Conservation (phyloP, 1,140 invertebrate species). For the Arion vulgaris region DNA sequence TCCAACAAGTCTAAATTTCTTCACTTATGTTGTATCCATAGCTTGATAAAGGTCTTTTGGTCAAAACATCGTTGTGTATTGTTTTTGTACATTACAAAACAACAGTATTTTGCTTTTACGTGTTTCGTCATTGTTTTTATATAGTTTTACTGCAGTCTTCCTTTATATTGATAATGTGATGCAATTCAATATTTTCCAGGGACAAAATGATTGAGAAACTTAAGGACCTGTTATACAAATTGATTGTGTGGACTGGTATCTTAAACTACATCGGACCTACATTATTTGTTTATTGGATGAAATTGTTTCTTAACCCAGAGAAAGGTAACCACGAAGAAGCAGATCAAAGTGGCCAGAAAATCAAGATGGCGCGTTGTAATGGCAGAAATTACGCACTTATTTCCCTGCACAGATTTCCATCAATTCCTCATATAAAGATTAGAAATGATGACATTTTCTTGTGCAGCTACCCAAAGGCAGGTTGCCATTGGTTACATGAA, state of each 20-base stretch:
- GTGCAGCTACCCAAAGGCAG: conserved; percentile 29
- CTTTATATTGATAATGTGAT: too few species aligned
- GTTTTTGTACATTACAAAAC: too few species aligned
- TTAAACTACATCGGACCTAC: background rate
- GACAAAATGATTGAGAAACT: background rate
- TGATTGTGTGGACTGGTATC: background rate
- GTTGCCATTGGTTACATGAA: conserved; percentile 22
- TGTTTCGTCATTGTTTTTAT: too few species aligned
- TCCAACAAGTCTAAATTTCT: too few species aligned
- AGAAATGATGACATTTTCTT: conserved; percentile 17
- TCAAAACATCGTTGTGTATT: too few species aligned
- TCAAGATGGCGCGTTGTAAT: background rate
- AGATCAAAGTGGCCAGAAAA: background rate
- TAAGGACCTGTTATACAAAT: background rate
- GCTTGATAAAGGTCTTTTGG: too few species aligned
- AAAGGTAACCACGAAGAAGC: background rate
- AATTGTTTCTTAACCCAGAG: background rate
- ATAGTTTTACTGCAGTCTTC: too few species aligned
- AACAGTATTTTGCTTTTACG: too few species aligned
- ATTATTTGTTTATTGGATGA: background rate
- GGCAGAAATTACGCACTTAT: background rate
- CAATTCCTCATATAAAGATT: conserved; percentile 1
- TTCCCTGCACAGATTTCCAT: background rate
- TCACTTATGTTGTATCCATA: too few species aligned
- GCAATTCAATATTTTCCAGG: too few species aligned